Evolutionary conservation across 1,140 invertebrate species (phyloP), one percentile per base, ranked within the genome.

Genomic region (Aethina tumida): DNA sequence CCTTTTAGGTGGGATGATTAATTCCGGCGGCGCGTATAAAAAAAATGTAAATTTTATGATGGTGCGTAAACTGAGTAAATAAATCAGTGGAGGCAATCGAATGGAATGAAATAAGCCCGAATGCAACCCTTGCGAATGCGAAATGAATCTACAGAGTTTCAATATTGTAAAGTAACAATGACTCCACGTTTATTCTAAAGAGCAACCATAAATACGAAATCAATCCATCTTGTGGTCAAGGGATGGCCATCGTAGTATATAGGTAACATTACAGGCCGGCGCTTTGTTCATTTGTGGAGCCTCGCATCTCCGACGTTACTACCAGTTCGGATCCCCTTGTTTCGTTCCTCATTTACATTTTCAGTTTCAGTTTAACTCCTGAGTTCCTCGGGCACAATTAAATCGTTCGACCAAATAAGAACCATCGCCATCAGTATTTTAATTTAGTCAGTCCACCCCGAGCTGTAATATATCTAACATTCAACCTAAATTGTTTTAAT

Each of bases 181-280:
- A 46, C 43, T 28, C 43, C 39, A 46, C 43, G 35, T 46, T 46
- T 41, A 41, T 41, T 29, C 34, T 25, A 46, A 36, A 37, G 30
- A 32, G 21, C 24, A 28, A 24, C 39, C 33, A 46, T 46, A 46
- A 46, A 46, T 46, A 46, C 38, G 30, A 35, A 41, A 46, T 46
- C 43, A 46, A 46, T 46, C 43, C 31, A 46, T 46, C 43, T 46
- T 46, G 35, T 37, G 43, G 43, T 46, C 43, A 46, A 42, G 39
- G 43, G 38, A 41, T 30, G 39, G 37, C 42, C 42, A 25, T 28
- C 34, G 26, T 20, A 30, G 28, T 40, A 18, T n/a, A n/a, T n/a
- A n/a, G n/a, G n/a, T n/a, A n/a, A n/a, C n/a, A n/a, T n/a, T n/a
- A n/a, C n/a, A n/a, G n/a, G n/a, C n/a, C n/a, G n/a, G n/a, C n/a